phyloP scores from a whole-genome alignment of 2,888 invertebrate species.

The Calameuta filiformis region DNA sequence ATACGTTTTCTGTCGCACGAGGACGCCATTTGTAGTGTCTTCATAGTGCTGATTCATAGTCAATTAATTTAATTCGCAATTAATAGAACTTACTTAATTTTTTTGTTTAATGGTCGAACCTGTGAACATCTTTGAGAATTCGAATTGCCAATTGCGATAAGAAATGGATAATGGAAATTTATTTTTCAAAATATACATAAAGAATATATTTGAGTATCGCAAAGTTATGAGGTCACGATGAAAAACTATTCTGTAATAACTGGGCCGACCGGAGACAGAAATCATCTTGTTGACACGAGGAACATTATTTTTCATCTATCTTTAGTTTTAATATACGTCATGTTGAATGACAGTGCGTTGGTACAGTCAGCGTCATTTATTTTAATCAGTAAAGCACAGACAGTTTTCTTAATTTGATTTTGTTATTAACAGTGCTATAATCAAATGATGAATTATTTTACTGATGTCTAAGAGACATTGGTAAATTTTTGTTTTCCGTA shows the following conservation, averaged over 20 bases:
- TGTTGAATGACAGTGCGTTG: neutral
- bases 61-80: neutral
- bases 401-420: neutral
- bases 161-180: neutral
- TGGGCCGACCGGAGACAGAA: slow-evolving; percentile 25
- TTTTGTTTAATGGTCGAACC: neutral
- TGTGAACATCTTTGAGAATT: neutral
- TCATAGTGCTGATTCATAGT: neutral
- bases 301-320: slow-evolving; percentile 3
- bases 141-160: neutral
- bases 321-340: slow-evolving; percentile 7
- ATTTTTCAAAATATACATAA: neutral
- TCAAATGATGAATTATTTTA: neutral
- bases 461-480: neutral
- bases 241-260: slow-evolving; percentile 12
- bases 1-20: neutral
- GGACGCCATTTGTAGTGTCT: neutral
- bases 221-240: slow-evolving; percentile 20
- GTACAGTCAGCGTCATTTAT: neutral
- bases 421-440: neutral
- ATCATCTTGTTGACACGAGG: slow-evolving; percentile 18
- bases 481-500: neutral
- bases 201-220: slow-evolving; percentile 10
- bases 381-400: neutral
- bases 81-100: neutral